Base-by-base conservation (phyloP, 35 echinoderm and acorn worm species). In the Heliocidaris tuberculata region DNA sequence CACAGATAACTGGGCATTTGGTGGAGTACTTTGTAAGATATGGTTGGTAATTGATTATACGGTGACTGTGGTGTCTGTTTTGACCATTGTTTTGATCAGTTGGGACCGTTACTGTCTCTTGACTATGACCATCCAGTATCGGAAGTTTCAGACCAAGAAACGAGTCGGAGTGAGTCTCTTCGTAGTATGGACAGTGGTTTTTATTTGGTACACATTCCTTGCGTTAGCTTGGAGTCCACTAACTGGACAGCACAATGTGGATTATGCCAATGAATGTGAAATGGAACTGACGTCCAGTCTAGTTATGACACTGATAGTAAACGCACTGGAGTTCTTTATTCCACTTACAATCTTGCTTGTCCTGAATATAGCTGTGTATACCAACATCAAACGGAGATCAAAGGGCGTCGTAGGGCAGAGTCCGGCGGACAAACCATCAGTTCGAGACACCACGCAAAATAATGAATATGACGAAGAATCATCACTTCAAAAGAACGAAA, bases 41-140 rank as follows among this genome's bases (percentile, higher is more conserved):
- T 95, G 52, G 49, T 90, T 90, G 48, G 35, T 90, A 6, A 32
- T 61, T 30, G 89, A 95, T n/a, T 95, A 95, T 42, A 95, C 90
- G 4, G 54, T 61, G 15, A 70, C 50, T 4, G 35, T 49, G 31
- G 59, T 90, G 95, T 95, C 95, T 30, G 88, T 95, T 30, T 9
- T 91, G 21, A 59, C 89, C 6, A 90, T 95, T 49, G 17, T 85
- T 4, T 47, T 59, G n/a, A 95, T 95, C 4, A 92, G 29, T 15
- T 92, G 89, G 29, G 95, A 95, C 47, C 88, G 95, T 11, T 95
- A 95, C 30, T 90, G 86, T 24, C 87, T 95, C 0, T n/a, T 95
- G 13, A 92, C 56, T 8, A 95, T 49, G 52, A 52, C 61, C 24
- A 2, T 95, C 19, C 9, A 60, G 32, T 90, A 95, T 92, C 42